phyloP scores from a whole-genome alignment of 1,140 invertebrate species.

The Oreohelix idahoensis region DNA sequence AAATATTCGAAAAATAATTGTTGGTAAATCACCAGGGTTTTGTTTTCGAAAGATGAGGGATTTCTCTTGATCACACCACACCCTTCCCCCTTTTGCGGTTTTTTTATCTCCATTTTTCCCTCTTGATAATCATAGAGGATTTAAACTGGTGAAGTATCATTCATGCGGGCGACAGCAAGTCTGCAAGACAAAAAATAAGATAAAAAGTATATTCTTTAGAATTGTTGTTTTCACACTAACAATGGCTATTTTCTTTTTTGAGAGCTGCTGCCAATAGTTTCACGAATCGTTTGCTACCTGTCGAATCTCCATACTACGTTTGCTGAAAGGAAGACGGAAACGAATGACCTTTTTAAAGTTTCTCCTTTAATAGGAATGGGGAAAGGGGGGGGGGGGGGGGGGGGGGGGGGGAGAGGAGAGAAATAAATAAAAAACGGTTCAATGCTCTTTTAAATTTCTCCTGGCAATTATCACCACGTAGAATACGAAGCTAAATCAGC shows the following conservation, averaged over 20 bases:
- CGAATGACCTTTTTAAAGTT: neutral
- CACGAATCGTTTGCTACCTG: neutral
- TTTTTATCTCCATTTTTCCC: conserved; percentile 9
- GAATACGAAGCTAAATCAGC: conserved; percentile 13
- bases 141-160: conserved; percentile 19
- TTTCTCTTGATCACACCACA: too few species aligned
- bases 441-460: conserved; percentile 20
- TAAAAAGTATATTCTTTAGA: neutral
- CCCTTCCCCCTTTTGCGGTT: too few species aligned
- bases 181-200: conserved; percentile 19
- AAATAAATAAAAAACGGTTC: too few species aligned
- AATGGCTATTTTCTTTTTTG: conserved; percentile 7
- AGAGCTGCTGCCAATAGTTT: conserved; percentile 13
- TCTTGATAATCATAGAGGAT: neutral
- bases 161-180: conserved; percentile 3
- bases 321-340: neutral
- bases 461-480: conserved; percentile 22
- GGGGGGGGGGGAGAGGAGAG: too few species aligned
- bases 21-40: conserved; percentile 32
- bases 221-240: conserved; percentile 10
- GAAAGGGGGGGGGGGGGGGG: too few species aligned
- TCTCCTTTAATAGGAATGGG: neutral
- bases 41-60: conserved; percentile 30
- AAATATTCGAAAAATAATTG: conserved; percentile 30
- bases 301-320: neutral